Percentiles rank a stretch among this genome's conserved stretches.
These are phyloP conservation scores for Sebastes oblongus DNA, from an alignment of 2,797 vertebrate species.

Conservation along the genomic window DNA sequence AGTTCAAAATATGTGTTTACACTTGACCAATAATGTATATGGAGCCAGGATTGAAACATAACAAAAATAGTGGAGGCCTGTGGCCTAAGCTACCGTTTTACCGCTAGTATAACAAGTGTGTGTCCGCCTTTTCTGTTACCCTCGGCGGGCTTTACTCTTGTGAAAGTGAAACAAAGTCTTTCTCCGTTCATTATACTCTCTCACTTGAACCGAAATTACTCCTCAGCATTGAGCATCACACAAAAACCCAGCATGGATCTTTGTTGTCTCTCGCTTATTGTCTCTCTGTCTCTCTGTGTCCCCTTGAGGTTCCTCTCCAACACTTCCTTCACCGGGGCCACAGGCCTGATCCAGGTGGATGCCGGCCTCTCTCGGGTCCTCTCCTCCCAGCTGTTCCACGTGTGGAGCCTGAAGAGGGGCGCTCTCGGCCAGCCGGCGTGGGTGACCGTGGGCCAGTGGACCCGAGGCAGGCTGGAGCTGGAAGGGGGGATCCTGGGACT, in stretches of 20 bases:
- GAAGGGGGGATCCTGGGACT: constrained; percentile 81
- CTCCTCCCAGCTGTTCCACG: constrained; percentile 84
- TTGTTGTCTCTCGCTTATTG: background rate
- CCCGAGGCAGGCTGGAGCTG: constrained; percentile 82
- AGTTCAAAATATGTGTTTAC: background rate
- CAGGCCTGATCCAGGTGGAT: constrained; percentile 82
- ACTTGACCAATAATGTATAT: background rate
- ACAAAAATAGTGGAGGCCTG: too few relatives aligned
- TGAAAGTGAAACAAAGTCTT: background rate
- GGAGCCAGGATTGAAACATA: too few relatives aligned
- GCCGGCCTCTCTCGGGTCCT: constrained; percentile 77
- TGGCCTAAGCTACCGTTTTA: background rate
- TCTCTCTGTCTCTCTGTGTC: constrained; percentile 21
- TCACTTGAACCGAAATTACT: too few relatives aligned
- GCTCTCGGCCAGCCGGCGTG: constrained; percentile 88
- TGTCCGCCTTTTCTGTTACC: background rate
- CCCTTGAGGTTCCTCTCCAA: constrained; percentile 91
- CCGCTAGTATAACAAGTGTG: background rate
- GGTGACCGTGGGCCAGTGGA: constrained; percentile 92
- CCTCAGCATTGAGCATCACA: too few relatives aligned
- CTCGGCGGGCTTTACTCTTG: background rate
- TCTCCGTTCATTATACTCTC: background rate
- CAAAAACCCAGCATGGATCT: background rate
- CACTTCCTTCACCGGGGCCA: constrained; percentile 88
- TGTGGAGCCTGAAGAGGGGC: constrained; percentile 92